Base-by-base conservation (phyloP, 2,113 vertebrate species). In the Bambusicola thoracicus region DNA sequence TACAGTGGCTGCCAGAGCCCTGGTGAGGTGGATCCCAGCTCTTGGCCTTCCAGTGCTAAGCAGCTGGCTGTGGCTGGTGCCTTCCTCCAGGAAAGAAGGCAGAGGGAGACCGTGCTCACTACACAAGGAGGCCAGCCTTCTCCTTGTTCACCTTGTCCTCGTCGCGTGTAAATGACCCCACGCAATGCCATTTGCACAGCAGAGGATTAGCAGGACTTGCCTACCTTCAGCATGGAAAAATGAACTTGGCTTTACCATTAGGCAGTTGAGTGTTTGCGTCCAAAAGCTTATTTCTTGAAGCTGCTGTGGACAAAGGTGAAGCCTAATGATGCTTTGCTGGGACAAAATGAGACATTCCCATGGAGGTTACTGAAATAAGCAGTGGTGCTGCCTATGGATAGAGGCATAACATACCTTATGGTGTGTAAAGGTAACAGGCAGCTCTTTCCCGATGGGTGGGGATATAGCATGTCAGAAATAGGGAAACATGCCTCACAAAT, bases 71-170 rank as follows among this genome's bases (percentile, higher is more conserved):
- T 49, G 63, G 87, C 87, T 73, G 27, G 30, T 40, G 70, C 73
- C 73, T 92, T 87, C 58, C 90, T 81, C 32, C 15, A 32, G 87
- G 92, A 68, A 87, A 89, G 78, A 95, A 87, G 63, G 74, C 74
- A 89, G 68, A 95, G 81, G 84, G 84, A 70, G 56, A 49, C 49
- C 30, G 19, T 56, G 30, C 56, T 81, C 0, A 8, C 0, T 0
- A 59, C 72, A 32, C 76, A 36, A 94, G 73, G 30, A 91, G 85
- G 70, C 84, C 16, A 58, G 89, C 66, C 62, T 78, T 40, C 29
- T 49, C 56, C 69, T 76, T 79, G 69, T 91, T 93, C 92, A 81
- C 66, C 53, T 75, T 75, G 65, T 63, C 27, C n/a, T 53, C 10
- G 44, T 32, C 73, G 79, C 61, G 46, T 1, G 3, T 25, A 34